A percentile compares a stretch with the other conserved stretches of the same genome.
Evolutionary conservation across 2,888 invertebrate genomes (phyloP).

Genomic region (Volucella zonaria): DNA sequence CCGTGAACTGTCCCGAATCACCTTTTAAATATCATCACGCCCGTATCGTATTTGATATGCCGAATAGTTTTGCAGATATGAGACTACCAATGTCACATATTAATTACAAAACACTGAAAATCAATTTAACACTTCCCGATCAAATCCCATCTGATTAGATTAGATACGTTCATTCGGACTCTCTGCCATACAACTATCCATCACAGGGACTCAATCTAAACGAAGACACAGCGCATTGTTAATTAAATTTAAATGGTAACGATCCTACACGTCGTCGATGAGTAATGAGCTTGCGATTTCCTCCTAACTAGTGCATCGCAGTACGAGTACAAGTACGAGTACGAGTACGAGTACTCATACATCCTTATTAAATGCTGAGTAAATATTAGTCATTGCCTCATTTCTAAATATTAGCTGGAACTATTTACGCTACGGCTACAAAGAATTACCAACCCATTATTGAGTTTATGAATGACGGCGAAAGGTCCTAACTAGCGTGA

Average conservation of each 20-base stretch:
- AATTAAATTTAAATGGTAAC: slow-evolving; percentile 29
- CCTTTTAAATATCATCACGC: slow-evolving; percentile 17
- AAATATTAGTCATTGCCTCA: slow-evolving; percentile 57
- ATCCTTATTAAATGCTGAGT: slow-evolving; percentile 34
- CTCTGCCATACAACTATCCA: slow-evolving; percentile 11
- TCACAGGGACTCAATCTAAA: background rate
- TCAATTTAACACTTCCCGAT: slow-evolving; percentile 68
- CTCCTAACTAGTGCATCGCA: slow-evolving; percentile 26
- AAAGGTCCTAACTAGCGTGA: slow-evolving; percentile 37
- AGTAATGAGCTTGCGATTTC: slow-evolving; percentile 13
- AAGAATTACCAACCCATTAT: slow-evolving; percentile 67
- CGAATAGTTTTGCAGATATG: background rate
- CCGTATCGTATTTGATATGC: background rate
- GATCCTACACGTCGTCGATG: slow-evolving; percentile 1
- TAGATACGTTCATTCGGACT: slow-evolving; percentile 45
- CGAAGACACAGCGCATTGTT: slow-evolving; percentile 16
- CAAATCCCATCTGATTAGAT: slow-evolving; percentile 64
- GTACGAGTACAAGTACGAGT: too few relatives aligned
- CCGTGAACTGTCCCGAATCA: slow-evolving; percentile 55
- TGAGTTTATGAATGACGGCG: slow-evolving; percentile 53
- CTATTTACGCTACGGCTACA: slow-evolving; percentile 47
- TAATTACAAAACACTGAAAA: slow-evolving; percentile 71
- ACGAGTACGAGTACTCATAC: background rate
- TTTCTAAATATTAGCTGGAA: slow-evolving; percentile 46
- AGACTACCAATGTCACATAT: slow-evolving; percentile 50